Conservation (phyloP, 2,797 vertebrate genomes). For the Coilia nasus region DNA sequence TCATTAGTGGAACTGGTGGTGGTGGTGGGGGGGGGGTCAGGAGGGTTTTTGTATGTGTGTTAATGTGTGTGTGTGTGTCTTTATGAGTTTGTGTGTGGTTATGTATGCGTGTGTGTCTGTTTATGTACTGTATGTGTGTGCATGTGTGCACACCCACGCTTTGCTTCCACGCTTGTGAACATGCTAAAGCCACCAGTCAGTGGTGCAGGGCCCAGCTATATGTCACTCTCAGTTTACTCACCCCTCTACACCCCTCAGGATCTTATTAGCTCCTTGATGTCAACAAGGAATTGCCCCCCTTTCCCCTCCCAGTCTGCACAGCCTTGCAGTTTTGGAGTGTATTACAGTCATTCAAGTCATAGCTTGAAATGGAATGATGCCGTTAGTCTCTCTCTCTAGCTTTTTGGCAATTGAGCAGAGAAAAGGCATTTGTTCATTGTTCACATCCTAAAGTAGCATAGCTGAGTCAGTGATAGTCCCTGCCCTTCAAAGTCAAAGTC, state of each 20-base stretch:
- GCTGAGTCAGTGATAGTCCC: neutral
- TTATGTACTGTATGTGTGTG: neutral
- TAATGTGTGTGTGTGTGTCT: neutral
- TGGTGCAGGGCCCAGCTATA: no score
- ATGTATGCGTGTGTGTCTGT: neutral
- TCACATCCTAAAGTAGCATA: neutral
- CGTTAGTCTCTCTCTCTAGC: neutral
- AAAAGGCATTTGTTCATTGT: neutral
- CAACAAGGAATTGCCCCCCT: neutral
- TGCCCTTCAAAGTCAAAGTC: no score
- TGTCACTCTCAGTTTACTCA: neutral
- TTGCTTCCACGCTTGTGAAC: neutral
- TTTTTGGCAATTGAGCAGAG: neutral
- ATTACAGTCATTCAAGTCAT: neutral
- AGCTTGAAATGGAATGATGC: conserved; percentile 9
- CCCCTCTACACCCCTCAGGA: neutral
- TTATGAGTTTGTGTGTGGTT: neutral
- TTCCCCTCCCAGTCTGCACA: neutral
- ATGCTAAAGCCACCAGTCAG: neutral
- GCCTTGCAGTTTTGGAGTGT: neutral
- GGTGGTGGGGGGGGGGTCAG: neutral
- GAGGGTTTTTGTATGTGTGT: neutral
- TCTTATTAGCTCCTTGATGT: neutral
- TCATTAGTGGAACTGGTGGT: conserved; percentile 12
- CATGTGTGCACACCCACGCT: neutral